Evolutionary conservation across 2,888 invertebrate species (phyloP), one percentile per base, ranked within the genome.

Genomic region (Acleris sparsana): DNA sequence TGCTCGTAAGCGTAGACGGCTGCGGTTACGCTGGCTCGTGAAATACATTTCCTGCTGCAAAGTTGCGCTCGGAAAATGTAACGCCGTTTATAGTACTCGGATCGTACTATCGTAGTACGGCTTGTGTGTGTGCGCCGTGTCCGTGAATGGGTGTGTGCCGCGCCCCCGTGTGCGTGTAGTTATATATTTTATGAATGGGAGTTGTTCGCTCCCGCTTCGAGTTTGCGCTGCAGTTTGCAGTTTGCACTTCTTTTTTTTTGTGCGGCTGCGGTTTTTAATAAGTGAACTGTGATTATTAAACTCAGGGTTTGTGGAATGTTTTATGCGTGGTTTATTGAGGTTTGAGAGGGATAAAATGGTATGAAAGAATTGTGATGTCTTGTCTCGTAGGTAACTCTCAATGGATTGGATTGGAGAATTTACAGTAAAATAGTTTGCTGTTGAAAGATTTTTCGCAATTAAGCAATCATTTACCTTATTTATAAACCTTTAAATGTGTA

Each of bases 11-110:
- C 1, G 0, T 1, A 3, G 80, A 80, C 75, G 75, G 81, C 79
- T 62, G 72, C 71, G 71, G 78, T 71, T 80, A 57, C 69, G 64
- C 59, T 71, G 77, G 22, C 11, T 52, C 48, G 53, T 53, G 60
- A 53, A 71, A 69, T 74, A 74, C 71, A 75, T 76, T 73, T 63
- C 33, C 81, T 85, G 79, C 80, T 80, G 76, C 66, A 69, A 72
- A 84, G 83, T 83, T 88, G 84, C 85, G 84, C 85, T 85, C 39
- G 85, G 86, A 85, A 87, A 88, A 88, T 87, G 86, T 83, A 86
- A 82, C 84, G 77, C 86, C 87, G 83, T 84, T 90, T 89, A 88
- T 90, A 90, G 90, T 91, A 90, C 87, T 85, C 84, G 83, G 78
- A 83, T 79, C 85, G 88, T 91, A 89, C 86, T 85, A 87, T 84